A percentile compares a stretch with the other conserved stretches of the same genome.
phyloP scores from a whole-genome alignment of 2,113 vertebrate species.

The Leptosomus discolor region DNA sequence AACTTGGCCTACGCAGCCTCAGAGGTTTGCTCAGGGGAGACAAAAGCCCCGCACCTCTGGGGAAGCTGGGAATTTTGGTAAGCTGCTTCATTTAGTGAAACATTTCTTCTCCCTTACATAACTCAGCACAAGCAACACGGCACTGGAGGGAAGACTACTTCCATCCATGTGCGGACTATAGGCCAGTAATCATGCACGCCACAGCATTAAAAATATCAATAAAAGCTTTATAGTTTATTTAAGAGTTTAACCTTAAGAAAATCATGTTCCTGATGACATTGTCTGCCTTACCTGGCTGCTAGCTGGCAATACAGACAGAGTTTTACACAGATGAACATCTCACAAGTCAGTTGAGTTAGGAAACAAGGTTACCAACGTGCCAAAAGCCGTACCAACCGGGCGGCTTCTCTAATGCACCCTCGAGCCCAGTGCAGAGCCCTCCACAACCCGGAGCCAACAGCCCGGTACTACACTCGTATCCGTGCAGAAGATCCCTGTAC shows the following conservation, averaged over 20 bases:
- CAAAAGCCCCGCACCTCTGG: background rate
- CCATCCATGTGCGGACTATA: background rate
- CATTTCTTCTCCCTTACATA: background rate
- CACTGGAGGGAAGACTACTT: background rate
- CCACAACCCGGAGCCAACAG: background rate
- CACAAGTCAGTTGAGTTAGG: background rate
- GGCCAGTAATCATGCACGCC: background rate
- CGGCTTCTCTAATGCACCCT: background rate
- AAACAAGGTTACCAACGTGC: background rate
- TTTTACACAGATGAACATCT: background rate
- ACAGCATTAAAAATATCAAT: background rate
- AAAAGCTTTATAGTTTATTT: background rate
- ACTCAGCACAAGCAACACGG: fast-evolving
- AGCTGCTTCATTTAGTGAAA: background rate
- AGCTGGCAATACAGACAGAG: background rate
- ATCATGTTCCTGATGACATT: background rate
- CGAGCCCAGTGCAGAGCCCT: background rate
- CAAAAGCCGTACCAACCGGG: fast-evolving
- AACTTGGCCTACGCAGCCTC: background rate
- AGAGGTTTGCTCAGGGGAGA: fast-evolving
- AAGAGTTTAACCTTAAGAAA: background rate
- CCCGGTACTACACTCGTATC: fast-evolving
- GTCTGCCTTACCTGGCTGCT: background rate
- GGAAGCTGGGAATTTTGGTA: background rate
- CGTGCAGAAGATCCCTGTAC: background rate